These are phyloP conservation scores for Rhea pennata DNA, from an alignment of 2,113 vertebrate genomes.

Conservation along the genomic window DNA sequence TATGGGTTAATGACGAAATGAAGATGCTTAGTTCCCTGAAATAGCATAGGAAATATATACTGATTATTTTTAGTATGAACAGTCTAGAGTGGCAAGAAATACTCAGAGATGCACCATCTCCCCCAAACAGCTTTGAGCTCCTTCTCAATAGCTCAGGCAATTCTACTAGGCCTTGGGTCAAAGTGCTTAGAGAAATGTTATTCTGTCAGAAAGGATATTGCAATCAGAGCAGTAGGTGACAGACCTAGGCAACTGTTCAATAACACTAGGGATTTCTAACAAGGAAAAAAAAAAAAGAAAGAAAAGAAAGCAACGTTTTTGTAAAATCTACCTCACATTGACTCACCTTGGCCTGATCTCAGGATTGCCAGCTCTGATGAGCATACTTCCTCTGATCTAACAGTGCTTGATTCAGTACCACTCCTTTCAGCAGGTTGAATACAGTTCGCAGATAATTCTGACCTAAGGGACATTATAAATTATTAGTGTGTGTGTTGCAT, in stretches of 20 bases:
- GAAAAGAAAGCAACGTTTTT: background rate
- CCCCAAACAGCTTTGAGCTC: background rate
- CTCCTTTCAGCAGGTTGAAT: background rate
- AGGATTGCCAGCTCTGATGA: background rate
- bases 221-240: background rate
- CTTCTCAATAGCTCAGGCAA: background rate
- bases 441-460: background rate
- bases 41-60: background rate
- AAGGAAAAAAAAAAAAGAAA: background rate
- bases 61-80: background rate
- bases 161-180: background rate
- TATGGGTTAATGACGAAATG: background rate
- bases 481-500: background rate
- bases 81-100: background rate
- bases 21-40: background rate
- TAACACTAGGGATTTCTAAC: background rate
- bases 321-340: background rate
- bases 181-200: accelerated
- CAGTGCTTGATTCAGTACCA: background rate
- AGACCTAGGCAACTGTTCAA: background rate
- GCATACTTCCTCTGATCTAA: background rate
- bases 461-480: background rate
- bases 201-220: background rate
- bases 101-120: background rate
- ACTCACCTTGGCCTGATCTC: background rate